Conservation (phyloP, 2,797 vertebrate genomes). For the Sebastes itinus region DNA sequence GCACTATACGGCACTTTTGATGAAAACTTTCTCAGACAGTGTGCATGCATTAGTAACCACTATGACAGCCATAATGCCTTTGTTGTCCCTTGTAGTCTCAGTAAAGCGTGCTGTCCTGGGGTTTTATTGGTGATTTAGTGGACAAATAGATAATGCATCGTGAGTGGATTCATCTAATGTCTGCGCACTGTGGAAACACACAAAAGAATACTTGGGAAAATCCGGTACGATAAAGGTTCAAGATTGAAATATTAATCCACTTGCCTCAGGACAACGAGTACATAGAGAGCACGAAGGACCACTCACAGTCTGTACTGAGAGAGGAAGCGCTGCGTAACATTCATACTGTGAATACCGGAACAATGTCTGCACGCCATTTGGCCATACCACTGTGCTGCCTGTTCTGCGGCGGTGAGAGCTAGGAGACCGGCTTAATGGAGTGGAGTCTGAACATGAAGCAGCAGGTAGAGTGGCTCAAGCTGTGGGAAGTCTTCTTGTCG, state of each 20-base stretch:
- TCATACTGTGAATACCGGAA: not conserved
- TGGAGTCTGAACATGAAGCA: not conserved
- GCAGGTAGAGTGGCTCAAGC: not conserved
- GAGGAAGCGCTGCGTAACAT: not conserved
- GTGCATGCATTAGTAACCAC: conserved; percentile 18
- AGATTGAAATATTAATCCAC: conserved; percentile 35
- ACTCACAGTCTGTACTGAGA: not conserved
- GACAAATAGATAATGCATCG: not conserved
- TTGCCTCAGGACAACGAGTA: not conserved
- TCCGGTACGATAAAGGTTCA: not conserved
- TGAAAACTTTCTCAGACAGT: conserved; percentile 1
- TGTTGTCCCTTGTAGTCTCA: not conserved
- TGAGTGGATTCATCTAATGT: not conserved
- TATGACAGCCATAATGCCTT: not conserved
- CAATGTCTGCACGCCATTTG: not conserved
- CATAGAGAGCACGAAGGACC: not conserved
- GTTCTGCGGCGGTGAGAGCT: not conserved
- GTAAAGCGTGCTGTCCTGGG: not conserved
- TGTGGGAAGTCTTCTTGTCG: not conserved
- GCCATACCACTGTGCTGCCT: not conserved
- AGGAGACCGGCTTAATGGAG: conserved; percentile 13
- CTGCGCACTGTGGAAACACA: not conserved
- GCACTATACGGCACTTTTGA: not conserved
- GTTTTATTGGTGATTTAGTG: not conserved
- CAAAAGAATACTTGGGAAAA: not conserved